Base-by-base conservation (phyloP, 2,113 vertebrate genomes). In the Steatornis caripensis region DNA sequence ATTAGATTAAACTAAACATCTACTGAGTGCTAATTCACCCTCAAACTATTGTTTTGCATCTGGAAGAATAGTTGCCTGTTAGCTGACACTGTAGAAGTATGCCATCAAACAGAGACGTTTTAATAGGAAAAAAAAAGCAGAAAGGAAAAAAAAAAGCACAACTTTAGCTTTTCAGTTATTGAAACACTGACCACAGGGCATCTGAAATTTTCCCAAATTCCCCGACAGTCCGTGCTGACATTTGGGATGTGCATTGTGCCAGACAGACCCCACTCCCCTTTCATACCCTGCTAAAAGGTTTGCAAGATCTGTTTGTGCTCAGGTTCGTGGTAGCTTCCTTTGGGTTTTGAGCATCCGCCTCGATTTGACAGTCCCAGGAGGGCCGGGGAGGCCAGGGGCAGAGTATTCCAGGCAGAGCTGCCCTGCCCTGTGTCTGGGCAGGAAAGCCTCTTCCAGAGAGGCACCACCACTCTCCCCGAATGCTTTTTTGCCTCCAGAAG, bases 11-110 rank as follows among this genome's bases (percentile, higher is more conserved):
- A 55, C 57, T 53, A 45, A 93, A 84, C 43, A 70, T n/a, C 45
- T 54, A 39, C 34, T 43, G 45, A 81, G 68, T 90, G 51, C 55
- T 65, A 65, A 90, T 93, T 93, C 80, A 90, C 37, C 48, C 61
- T 87, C 49, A 78, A 87, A 79, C 79, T 69, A 89, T 10, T 91
- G 46, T 62, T 92, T 94, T 68, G 27, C 36, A 37, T 76, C 55
- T 84, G 36, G 55, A 94, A 81, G 46, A 86, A 89, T 2, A 90
- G 89, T 12, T 84, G 61, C 53, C 53, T 84, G 57, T 69, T 86
- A 86, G 64, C 60, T 92, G 88, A 85, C 43, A 43, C 27, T 66
- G 61, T 21, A 78, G 4, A 27, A 62, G 27, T 16, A 34, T 23
- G 43, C 58, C 51, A 94, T 68, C 68, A 84, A 84, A 71, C 43